Evolutionary conservation across 2,797 vertebrate species (phyloP).

Genomic region (Setipinna tenuifilis): DNA sequence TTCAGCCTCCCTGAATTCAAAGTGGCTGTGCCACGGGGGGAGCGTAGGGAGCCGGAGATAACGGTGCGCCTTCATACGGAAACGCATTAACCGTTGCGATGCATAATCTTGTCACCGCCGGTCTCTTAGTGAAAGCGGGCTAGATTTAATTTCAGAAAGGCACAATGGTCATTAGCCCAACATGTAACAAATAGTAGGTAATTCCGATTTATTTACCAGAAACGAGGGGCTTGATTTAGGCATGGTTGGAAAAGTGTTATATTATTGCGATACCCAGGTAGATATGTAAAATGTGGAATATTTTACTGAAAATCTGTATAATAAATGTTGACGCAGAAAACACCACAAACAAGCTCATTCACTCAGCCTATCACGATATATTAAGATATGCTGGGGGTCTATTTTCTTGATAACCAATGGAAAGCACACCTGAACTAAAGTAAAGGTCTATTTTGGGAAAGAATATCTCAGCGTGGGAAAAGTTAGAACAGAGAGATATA

Average conservation of each 20-base stretch:
- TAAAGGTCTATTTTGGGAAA: background rate
- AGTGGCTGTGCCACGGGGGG: slow-evolving; percentile 11
- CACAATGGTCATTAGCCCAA: background rate
- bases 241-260: background rate
- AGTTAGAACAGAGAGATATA: background rate
- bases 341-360: background rate
- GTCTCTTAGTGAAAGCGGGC: background rate
- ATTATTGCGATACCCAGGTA: background rate
- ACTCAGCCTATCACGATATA: background rate
- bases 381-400: background rate
- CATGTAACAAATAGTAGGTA: background rate
- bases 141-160: slow-evolving; percentile 4
- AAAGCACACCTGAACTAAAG: slow-evolving; percentile 9
- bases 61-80: slow-evolving; percentile 15
- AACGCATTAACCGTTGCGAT: slow-evolving; percentile 26
- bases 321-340: background rate
- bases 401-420: background rate
- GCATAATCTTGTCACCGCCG: slow-evolving; percentile 10
- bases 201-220: background rate
- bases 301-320: background rate
- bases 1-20: slow-evolving; percentile 24
- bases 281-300: background rate
- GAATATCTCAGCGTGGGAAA: background rate
- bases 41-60: slow-evolving; percentile 8
- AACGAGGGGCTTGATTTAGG: background rate